A percentile compares a stretch with the other conserved stretches of the same genome.
Conservation (phyloP, 92 coral and sea anemone species). For the Pocillopora meandrina region DNA sequence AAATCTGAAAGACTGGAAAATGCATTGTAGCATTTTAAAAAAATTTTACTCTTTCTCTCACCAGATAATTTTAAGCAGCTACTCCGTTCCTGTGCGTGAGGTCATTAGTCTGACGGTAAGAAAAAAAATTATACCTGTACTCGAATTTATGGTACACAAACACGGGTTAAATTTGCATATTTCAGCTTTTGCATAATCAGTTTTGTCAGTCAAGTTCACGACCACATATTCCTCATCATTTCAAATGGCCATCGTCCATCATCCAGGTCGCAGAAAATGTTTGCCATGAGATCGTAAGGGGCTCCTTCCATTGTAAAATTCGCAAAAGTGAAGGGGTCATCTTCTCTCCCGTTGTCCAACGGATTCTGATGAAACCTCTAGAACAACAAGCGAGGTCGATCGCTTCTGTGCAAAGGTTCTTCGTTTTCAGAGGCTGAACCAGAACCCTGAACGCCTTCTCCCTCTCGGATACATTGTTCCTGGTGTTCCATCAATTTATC, state of each 20-base stretch:
- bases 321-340: not conserved
- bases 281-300: not conserved
- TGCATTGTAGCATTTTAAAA: too few species aligned
- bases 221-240: not conserved
- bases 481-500: not conserved
- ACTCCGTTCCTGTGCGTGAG: too few species aligned
- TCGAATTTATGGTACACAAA: too few species aligned
- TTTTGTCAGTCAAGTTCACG: not conserved
- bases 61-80: too few species aligned
- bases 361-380: not conserved
- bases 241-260: conserved; percentile 19
- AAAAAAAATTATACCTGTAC: too few species aligned
- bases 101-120: too few species aligned
- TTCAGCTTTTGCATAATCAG: too few species aligned
- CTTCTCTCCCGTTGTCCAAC: not conserved
- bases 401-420: not conserved
- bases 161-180: too few species aligned
- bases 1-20: too few species aligned
- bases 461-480: conserved; percentile 36
- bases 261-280: conserved; percentile 4
- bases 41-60: too few species aligned
- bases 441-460: conserved; percentile 2
- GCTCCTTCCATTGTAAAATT: not conserved
- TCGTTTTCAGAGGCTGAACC: not conserved
- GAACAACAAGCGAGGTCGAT: conserved; percentile 12